phyloP scores from a whole-genome alignment of 2,888 invertebrate genomes.

The Orthosia cruda region DNA sequence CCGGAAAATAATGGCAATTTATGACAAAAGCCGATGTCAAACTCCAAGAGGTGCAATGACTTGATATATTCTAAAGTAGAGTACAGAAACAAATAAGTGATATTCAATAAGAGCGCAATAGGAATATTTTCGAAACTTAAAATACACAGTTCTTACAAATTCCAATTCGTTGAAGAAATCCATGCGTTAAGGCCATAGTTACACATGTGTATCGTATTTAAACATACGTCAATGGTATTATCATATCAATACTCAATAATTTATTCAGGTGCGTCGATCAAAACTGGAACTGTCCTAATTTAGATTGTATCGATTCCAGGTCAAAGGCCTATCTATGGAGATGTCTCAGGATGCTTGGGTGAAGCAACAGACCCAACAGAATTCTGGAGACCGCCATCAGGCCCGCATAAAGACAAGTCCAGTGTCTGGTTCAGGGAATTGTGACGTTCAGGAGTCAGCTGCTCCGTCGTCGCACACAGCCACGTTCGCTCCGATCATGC shows the following conservation, averaged over 20 bases:
- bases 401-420: conserved; percentile 89
- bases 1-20: neutral
- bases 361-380: conserved; percentile 88
- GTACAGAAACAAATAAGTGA: neutral
- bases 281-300: conserved; percentile 29
- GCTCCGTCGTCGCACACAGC: conserved; percentile 84
- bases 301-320: conserved; percentile 77
- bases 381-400: conserved; percentile 85
- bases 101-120: neutral
- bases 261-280: conserved; percentile 50
- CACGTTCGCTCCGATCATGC: conserved; percentile 88
- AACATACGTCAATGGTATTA: conserved; percentile 35
- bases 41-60: neutral
- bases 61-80: neutral
- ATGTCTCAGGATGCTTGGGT: conserved; percentile 90
- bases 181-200: conserved; percentile 27
- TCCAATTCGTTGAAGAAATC: conserved; percentile 23
- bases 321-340: conserved; percentile 90
- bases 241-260: conserved; percentile 31
- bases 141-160: neutral
- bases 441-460: conserved; percentile 92
- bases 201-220: conserved; percentile 41
- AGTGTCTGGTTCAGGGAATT: conserved; percentile 86
- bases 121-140: conserved; percentile 16
- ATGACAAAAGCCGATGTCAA: neutral